Percentiles rank a stretch among this genome's conserved stretches.
phyloP scores from a whole-genome alignment of 2,888 invertebrate genomes.

The Chymomyza caudatula region DNA sequence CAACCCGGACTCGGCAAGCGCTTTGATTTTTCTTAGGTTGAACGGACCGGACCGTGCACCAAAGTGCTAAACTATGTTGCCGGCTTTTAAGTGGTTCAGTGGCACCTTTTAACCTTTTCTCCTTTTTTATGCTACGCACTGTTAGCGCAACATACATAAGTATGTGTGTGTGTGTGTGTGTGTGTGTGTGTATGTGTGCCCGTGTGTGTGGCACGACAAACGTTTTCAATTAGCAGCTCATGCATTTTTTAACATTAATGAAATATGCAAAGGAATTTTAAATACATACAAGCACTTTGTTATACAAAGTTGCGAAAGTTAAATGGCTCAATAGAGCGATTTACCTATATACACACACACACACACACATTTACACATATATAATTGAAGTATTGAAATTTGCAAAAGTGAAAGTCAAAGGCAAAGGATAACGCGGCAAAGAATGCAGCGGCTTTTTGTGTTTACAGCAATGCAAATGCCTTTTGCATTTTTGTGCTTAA shows the following conservation, averaged over 20 bases:
- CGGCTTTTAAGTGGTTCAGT: slow-evolving; percentile 66
- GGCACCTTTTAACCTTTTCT: slow-evolving; percentile 57
- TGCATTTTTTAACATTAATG: slow-evolving; percentile 74
- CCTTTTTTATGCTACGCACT: slow-evolving; percentile 38
- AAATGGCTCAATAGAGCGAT: neutral
- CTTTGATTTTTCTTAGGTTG: slow-evolving; percentile 58
- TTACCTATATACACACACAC: too few relatives aligned
- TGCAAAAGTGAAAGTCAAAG: slow-evolving; percentile 60
- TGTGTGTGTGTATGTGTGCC: slow-evolving; percentile 1
- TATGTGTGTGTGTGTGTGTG: neutral
- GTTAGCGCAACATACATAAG: slow-evolving; percentile 9
- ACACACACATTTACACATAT: too few relatives aligned
- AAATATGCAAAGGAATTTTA: slow-evolving; percentile 69
- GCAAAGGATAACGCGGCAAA: slow-evolving; percentile 11
- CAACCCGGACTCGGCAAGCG: slow-evolving; percentile 3
- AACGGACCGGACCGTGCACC: slow-evolving; percentile 17
- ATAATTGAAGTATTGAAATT: neutral
- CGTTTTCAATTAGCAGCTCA: slow-evolving; percentile 76
- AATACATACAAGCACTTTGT: slow-evolving; percentile 33
- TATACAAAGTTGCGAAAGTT: neutral
- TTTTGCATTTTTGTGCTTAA: slow-evolving; percentile 23
- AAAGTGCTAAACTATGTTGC: slow-evolving; percentile 76
- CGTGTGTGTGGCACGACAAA: slow-evolving; percentile 63
- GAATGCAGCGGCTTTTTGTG: slow-evolving; percentile 38
- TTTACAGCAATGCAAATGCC: neutral